Evolutionary conservation across 2,888 invertebrate species (phyloP), one percentile per base, ranked within the genome.

Genomic region (Caenorhabditis sp.): DNA sequence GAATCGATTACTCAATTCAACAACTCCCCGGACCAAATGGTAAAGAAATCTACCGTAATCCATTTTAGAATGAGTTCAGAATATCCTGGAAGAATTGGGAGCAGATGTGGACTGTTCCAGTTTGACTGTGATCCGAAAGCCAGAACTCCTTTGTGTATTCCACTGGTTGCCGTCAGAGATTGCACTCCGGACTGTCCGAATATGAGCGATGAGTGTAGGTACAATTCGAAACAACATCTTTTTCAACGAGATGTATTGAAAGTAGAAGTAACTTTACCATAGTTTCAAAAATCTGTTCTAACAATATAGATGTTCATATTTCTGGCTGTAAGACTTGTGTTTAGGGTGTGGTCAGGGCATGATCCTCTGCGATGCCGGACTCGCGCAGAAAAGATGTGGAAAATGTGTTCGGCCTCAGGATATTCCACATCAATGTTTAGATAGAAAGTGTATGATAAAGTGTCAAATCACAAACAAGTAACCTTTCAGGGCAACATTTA

Each of bases 371-470:
- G 85, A 85, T 58, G 62, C 53, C 20, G 70, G 71, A 2, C 46
- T 79, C 2, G 68, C 58, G 5, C 48, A 30, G 13, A 55, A 68
- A 20, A 24, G 46, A 22, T 86, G 86, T 63, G 86, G 86, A n/a
- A 80, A 85, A 56, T 86, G 86, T 59, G 86, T 86, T 3, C 26
- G 58, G 24, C 61, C 79, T 1, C 37, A 63, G 7, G 77, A 81
- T 20, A 65, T 79, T 32, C 39, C 61, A 8, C 63, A 32, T 2
- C 46, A 56, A 9, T 86, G 86, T 59, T 11, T 78, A 2, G 86
- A 86, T 45, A 43, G 81, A 22, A 83, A 83, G 74, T 86, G 86
- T 83, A n/a, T n/a, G n/a, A n/a, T n/a, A n/a, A n/a, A n/a, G n/a
- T n/a, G n/a, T n/a, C n/a, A n/a, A n/a, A n/a, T n/a, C n/a, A n/a